phyloP scores from a whole-genome alignment of 2,113 vertebrate species.

The Anthoscopus minutus region DNA sequence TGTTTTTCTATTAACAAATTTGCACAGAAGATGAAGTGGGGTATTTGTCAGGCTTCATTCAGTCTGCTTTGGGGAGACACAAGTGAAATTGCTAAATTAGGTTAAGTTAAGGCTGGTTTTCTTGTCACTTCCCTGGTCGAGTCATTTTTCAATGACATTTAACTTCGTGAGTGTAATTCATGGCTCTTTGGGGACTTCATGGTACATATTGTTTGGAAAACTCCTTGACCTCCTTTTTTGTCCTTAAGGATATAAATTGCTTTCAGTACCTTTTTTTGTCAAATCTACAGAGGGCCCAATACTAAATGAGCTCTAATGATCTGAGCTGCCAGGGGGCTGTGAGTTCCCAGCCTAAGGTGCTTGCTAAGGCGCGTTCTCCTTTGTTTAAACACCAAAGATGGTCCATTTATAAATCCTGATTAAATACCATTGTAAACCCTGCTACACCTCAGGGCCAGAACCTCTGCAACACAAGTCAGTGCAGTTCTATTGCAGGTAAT shows the following conservation, averaged over 20 bases:
- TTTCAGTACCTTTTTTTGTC: conserved; percentile 67
- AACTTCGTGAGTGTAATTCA: conserved; percentile 73
- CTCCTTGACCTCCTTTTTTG: conserved; percentile 76
- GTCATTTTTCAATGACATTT: conserved; percentile 82
- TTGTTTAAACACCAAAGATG: conserved; percentile 60
- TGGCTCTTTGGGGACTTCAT: conserved; percentile 63
- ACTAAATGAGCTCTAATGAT: conserved; percentile 74
- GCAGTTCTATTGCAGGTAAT: not conserved
- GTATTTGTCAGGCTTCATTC: conserved; percentile 50
- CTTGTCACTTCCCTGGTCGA: conserved; percentile 74
- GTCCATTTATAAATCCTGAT: conserved; percentile 57
- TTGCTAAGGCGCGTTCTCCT: conserved; percentile 35
- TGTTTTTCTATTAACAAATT: conserved; percentile 72
- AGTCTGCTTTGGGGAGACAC: conserved; percentile 33
- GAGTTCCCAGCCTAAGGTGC: not conserved
- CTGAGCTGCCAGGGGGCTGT: conserved; percentile 50
- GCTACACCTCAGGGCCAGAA: not conserved
- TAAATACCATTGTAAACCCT: conserved; percentile 31
- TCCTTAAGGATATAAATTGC: conserved; percentile 70
- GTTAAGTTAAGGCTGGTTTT: conserved; percentile 79
- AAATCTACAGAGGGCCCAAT: conserved; percentile 61
- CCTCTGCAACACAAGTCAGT: not conserved
- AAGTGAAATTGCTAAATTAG: conserved; percentile 78
- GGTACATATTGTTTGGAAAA: conserved; percentile 69
- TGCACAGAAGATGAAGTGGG: conserved; percentile 59